Percentiles rank a stretch among this genome's conserved stretches.
These are phyloP conservation scores for Sarcophaga bullata DNA, from an alignment of 1,140 invertebrate species.

Conservation along the genomic window DNA sequence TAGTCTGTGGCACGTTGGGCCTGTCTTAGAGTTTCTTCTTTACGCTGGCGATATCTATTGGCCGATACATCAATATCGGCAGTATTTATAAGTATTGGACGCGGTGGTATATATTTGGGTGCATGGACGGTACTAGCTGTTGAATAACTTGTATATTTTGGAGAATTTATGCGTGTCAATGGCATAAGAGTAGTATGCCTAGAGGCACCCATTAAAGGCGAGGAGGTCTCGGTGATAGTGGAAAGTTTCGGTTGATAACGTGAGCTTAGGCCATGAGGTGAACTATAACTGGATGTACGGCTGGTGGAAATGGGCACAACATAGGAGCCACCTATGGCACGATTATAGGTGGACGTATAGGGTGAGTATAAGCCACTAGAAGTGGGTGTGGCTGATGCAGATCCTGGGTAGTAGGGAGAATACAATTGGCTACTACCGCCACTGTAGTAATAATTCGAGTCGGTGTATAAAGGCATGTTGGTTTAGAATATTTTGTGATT, in stretches of 20 bases:
- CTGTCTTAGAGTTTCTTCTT: slow-evolving; percentile 45
- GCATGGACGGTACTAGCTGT: slow-evolving; percentile 46
- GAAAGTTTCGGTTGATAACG: slow-evolving; percentile 77
- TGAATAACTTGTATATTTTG: slow-evolving; percentile 59
- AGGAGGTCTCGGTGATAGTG: slow-evolving; percentile 75
- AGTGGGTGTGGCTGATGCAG: slow-evolving; percentile 35
- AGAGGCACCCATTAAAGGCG: slow-evolving; percentile 52
- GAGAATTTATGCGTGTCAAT: slow-evolving; percentile 66
- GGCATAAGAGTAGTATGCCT: slow-evolving; percentile 57
- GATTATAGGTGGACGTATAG: slow-evolving; percentile 53
- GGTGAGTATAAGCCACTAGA: slow-evolving; percentile 44
- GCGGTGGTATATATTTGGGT: slow-evolving; percentile 67
- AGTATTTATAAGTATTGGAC: slow-evolving; percentile 78
- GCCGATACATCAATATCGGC: slow-evolving; percentile 84
- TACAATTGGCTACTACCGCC: slow-evolving; percentile 67
- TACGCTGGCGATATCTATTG: slow-evolving; percentile 69
- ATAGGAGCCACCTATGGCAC: slow-evolving; percentile 55
- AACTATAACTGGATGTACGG: slow-evolving; percentile 47
- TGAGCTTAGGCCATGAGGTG: slow-evolving; percentile 61
- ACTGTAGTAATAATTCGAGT: slow-evolving; percentile 62
- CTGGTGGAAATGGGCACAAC: slow-evolving; percentile 55
- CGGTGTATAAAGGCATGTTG: slow-evolving; percentile 63
- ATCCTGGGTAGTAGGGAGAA: slow-evolving; percentile 69
- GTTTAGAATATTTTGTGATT: neutral
- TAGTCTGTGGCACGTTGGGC: slow-evolving; percentile 49